Conservation (phyloP, 2,888 invertebrate genomes). For the Pseudoips prasinana region DNA sequence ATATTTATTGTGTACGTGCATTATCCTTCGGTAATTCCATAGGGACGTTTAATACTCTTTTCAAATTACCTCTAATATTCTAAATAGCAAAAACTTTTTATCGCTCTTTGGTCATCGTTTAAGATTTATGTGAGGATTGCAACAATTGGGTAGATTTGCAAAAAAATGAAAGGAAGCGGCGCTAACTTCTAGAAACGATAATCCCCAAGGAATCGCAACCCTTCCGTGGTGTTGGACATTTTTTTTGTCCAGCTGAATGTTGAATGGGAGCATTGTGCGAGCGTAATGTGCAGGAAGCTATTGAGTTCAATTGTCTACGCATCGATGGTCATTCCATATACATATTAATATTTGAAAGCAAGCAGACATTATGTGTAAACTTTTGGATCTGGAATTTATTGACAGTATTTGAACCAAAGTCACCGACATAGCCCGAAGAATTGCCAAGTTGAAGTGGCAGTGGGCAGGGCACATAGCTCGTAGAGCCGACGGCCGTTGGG, state of each 20-base stretch:
- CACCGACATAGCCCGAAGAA: too few species aligned
- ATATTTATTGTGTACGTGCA: too few species aligned
- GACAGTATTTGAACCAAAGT: too few species aligned
- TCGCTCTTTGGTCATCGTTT: constrained; percentile 15
- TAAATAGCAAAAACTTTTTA: constrained; percentile 20
- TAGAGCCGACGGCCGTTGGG: too few species aligned
- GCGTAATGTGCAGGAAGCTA: constrained; percentile 68
- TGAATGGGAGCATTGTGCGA: constrained; percentile 66
- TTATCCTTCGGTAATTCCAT: too few species aligned
- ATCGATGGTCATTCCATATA: constrained; percentile 50
- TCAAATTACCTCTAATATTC: constrained; percentile 18
- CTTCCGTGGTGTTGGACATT: constrained; percentile 41
- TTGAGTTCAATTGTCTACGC: constrained; percentile 63
- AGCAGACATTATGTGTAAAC: background rate
- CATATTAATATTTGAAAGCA: constrained; percentile 39
- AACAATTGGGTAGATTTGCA: constrained; percentile 33
- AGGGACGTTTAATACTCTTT: constrained; percentile 9
- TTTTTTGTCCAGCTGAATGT: constrained; percentile 47
- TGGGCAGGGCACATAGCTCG: too few species aligned
- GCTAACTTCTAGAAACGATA: constrained; percentile 62
- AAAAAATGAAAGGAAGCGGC: constrained; percentile 51
- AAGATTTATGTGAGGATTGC: constrained; percentile 41
- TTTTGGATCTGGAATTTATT: background rate
- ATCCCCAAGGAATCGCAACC: constrained; percentile 65
- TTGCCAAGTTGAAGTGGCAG: too few species aligned